Evolutionary conservation across 2,113 vertebrate species (phyloP).

Genomic region (Nesogale talazaci): DNA sequence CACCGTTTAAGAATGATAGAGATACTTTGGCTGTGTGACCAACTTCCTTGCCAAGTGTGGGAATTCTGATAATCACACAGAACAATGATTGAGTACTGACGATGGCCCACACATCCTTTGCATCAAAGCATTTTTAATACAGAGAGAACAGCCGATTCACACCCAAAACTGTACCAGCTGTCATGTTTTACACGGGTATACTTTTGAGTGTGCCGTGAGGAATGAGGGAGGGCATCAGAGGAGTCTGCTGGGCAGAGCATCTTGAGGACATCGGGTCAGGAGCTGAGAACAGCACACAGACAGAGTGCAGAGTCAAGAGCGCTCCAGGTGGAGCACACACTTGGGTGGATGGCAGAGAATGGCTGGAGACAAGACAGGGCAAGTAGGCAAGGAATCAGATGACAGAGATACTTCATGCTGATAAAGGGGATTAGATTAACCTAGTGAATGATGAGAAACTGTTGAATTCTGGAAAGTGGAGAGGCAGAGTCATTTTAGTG

Average conservation of each 20-base stretch:
- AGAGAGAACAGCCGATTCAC: background rate
- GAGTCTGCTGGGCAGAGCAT: background rate
- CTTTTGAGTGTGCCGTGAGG: background rate
- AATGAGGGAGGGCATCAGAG: background rate
- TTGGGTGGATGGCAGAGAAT: background rate
- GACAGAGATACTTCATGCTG: background rate
- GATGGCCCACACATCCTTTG: background rate
- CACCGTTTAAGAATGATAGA: constrained; percentile 5
- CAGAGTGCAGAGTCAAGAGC: background rate
- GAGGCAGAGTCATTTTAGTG: background rate
- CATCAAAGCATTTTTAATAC: constrained; percentile 1
- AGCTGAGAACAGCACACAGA: background rate
- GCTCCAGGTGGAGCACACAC: background rate
- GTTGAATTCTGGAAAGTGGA: background rate
- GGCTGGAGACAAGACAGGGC: background rate
- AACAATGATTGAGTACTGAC: background rate
- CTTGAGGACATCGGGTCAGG: background rate
- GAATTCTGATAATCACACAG: background rate
- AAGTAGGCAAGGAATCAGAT: background rate
- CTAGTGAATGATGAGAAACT: background rate
- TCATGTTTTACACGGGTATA: background rate
- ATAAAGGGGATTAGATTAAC: background rate
- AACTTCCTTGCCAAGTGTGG: background rate
- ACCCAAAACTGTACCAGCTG: background rate
- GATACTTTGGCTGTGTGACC: background rate